A percentile compares a stretch with the other conserved stretches of the same genome.
Evolutionary conservation across 1,140 invertebrate genomes (phyloP).

Genomic region (Aphelenchoides avenae): DNA sequence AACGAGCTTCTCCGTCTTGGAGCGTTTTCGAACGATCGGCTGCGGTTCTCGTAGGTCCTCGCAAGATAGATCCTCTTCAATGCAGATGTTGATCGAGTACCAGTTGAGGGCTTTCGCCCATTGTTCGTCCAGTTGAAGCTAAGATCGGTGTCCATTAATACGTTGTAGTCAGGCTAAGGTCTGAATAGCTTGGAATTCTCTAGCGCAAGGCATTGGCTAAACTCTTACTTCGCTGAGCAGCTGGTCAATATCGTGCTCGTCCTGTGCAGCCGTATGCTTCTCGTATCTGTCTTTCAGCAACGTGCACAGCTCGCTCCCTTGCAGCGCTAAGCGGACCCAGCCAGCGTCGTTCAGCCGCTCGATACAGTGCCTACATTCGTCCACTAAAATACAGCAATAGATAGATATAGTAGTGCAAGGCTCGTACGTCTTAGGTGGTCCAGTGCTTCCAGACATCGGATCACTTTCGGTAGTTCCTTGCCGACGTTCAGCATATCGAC

Average conservation of each 20-base stretch:
- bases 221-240: too few species aligned
- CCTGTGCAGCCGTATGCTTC: too few species aligned
- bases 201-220: too few species aligned
- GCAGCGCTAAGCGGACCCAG: slow-evolving; percentile 7
- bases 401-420: background rate
- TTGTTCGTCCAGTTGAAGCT: slow-evolving; percentile 19
- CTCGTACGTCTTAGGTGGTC: background rate
- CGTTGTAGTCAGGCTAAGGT: background rate
- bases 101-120: slow-evolving; percentile 25
- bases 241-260: too few species aligned
- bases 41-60: slow-evolving; percentile 15
- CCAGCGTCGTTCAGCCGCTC: slow-evolving; percentile 2
- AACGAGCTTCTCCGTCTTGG: slow-evolving; percentile 17
- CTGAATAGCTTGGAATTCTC: too few species aligned
- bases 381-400: background rate
- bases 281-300: too few species aligned
- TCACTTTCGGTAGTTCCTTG: background rate
- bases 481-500: slow-evolving; percentile 9
- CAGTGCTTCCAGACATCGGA: slow-evolving; percentile 14
- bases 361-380: background rate
- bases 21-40: background rate
- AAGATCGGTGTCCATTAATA: too few species aligned
- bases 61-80: slow-evolving; percentile 36
- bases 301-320: slow-evolving; percentile 3
- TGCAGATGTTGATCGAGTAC: slow-evolving; percentile 36